Percentiles rank a stretch among this genome's conserved stretches.
phyloP scores from a whole-genome alignment of 2,797 vertebrate genomes.

The Podargus strigoides region DNA sequence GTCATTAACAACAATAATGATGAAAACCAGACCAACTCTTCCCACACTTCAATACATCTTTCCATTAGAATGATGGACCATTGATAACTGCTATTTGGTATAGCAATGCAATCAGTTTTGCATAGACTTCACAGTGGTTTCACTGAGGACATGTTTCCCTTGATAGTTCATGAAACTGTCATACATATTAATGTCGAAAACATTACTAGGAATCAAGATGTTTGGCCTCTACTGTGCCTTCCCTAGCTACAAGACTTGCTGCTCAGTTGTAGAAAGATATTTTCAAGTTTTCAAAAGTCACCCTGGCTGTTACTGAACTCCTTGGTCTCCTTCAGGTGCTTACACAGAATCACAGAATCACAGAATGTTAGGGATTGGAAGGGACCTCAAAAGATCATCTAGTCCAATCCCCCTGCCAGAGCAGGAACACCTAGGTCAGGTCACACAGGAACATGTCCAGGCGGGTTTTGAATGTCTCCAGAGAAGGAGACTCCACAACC shows the following conservation, averaged over 20 bases:
- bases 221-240: not conserved
- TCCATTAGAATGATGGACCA: not conserved
- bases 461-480: no score
- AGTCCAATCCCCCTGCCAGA: no score
- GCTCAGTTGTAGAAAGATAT: not conserved
- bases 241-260: not conserved
- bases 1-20: not conserved
- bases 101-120: not conserved
- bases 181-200: not conserved
- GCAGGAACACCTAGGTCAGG: no score
- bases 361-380: no score
- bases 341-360: not conserved
- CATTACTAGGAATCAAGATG: not conserved
- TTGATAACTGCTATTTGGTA: not conserved
- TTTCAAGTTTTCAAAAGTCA: not conserved
- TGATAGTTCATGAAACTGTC: not conserved
- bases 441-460: no score
- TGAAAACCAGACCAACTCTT: not conserved
- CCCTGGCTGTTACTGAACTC: not conserved
- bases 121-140: not conserved
- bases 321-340: not conserved
- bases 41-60: not conserved
- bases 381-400: no score
- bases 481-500: no score
- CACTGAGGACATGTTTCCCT: not conserved